Evolutionary conservation across 2,797 vertebrate genomes (phyloP), one percentile per base, ranked within the genome.

Genomic region (Acipenser oxyrinchus): DNA sequence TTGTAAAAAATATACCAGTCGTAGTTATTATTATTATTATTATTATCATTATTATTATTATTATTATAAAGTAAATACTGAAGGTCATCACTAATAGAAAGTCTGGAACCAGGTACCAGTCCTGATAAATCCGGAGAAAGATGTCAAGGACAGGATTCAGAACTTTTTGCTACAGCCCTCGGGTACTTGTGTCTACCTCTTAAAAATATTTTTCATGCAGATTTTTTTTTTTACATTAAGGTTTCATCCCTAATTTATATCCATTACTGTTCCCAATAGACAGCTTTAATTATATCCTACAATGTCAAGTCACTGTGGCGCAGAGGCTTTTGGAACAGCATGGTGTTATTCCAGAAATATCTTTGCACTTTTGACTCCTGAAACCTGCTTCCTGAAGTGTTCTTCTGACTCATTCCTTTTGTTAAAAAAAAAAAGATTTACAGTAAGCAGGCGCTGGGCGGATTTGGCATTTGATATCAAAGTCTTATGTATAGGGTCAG

Each of bases 311-410:
- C 75, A 77, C 79, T 79, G 79, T 76, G 80, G 83, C 78, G 74
- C 66, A 66, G 73, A 75, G 76, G 74, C 76, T 76, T 82, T 73
- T 81, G 78, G 83, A 84, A 83, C 86, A 83, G 86, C 86, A 83
- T 74, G 69, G 83, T 88, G 85, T 87, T 85, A 86, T 89, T 86
- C 83, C 88, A 87, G 87, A 89, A 90, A 90, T 87, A 89, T 80
- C 76, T 18, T 70, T 90, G 85, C 88, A 87, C 89, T 88, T 85
- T 86, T 88, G 88, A 90, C 88, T 89, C 83, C 84, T 85, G 86
- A 84, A 90, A 86, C 82, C 78, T 76, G 81, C 83, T 88, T 89
- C 86, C 86, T 87, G 84, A 86, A 79, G 82, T 81, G 76, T 66
- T 79, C 79, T 80, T 80, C 83, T 81, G 70, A 83, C 79, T 82